Base-by-base conservation (phyloP, 2,113 vertebrate genomes). In the Myrmecobius fasciatus region DNA sequence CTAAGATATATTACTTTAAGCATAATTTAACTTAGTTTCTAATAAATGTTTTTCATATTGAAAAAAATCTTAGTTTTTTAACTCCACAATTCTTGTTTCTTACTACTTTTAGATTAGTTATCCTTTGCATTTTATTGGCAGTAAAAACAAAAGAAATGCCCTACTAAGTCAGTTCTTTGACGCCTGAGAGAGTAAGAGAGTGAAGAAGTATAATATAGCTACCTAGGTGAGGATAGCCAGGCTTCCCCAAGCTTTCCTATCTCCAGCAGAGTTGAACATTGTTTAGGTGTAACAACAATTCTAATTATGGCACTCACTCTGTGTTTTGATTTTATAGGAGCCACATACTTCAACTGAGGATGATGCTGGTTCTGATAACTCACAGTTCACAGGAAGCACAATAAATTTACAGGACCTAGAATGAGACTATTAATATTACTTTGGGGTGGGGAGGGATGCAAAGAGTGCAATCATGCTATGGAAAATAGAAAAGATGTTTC, bases 341-440 rank as follows among this genome's bases (percentile, higher is more conserved):
- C 98, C 99, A 25, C 98, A 99, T 26, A 99, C 98, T 91, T 99
- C 99, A 96, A 96, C 99, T 0, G 99, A 99, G 96, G 99, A 99
- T 1, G 99, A 99, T 97, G 99, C 99, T 90, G 98, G 98, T 92
- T 99, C 99, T 9, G 99, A 99, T 97, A 99, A 99, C 97, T 99
- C 99, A 20, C 99, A 99, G 98, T 99, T 99, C 98, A 99, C 99
- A 95, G 99, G 99, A 98, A 99, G 99, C 98, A 99, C 99, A 97
- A 99, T 99, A 98, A 99, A 99, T 95, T 98, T 99, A 43, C 99
- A 99, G 98, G 99, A 99, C 97, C 97, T 99, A 97, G 99, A 99
- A 98, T 99, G 67, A 83, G 67, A 98, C 99, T 0, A 26, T 9
- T 95, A 52, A 52, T 49, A 96, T 60, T 49, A 90, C 89, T 93